These are phyloP conservation scores for Choloepus hoffmanni DNA, from an alignment of 2,113 vertebrate genomes.

Conservation along the genomic window DNA sequence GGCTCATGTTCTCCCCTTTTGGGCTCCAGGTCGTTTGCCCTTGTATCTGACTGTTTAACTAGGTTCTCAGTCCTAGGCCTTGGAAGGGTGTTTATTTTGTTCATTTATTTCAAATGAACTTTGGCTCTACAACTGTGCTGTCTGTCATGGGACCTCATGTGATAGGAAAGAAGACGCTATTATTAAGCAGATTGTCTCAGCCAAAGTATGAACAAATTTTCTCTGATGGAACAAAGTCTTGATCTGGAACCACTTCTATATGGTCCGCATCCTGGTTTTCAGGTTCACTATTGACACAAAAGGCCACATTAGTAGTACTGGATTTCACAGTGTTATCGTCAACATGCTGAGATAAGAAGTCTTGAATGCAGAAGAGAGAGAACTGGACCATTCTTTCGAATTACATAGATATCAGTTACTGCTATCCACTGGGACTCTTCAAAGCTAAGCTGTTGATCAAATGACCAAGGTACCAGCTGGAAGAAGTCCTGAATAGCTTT, in stretches of 20 bases:
- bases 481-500: neutral
- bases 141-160: neutral
- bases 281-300: neutral
- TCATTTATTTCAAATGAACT: slow-evolving; percentile 30
- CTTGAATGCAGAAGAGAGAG: neutral
- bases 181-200: neutral
- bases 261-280: neutral
- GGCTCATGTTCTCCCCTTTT: neutral
- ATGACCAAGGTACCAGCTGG: neutral
- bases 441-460: neutral
- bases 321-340: neutral
- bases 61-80: neutral
- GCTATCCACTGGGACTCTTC: neutral
- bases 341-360: neutral
- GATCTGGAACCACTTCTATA: neutral
- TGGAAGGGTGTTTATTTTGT: neutral
- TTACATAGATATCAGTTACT: neutral
- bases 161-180: neutral
- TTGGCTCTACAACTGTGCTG: neutral
- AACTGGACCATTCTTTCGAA: neutral
- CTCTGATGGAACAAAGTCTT: neutral
- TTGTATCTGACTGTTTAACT: neutral
- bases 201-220: slow-evolving; percentile 1
- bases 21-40: neutral
- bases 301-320: neutral